Evolutionary conservation across 2,888 invertebrate genomes (phyloP), one percentile per base, ranked within the genome.

Genomic region (Drosophila picticornis): DNA sequence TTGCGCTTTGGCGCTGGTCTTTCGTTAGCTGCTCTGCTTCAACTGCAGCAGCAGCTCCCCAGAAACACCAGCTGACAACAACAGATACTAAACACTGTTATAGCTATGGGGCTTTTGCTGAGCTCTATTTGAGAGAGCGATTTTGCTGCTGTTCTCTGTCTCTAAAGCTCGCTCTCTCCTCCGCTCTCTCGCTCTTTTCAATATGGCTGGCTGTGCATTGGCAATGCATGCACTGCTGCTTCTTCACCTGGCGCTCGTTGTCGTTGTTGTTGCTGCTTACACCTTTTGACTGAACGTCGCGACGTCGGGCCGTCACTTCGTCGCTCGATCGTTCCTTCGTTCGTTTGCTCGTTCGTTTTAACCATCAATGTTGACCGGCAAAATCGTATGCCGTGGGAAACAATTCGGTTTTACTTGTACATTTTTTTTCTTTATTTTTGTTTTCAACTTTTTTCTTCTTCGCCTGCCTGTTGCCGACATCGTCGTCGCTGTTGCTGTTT

Each of bases 381-480:
- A 93, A 86, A 93, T 93, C 93, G 93, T 92, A 93, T 93, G 93
- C 93, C 93, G 93, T 93, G 93, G 93, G 93, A 93, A 93, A 93
- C 93, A 93, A 93, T 93, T 93, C 93, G 93, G 92, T 93, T 93
- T 93, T 93, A 91, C 91, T 92, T 92, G 91, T 91, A 90, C 80
- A 85, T 90, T 84, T 90, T 85, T 86, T 88, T 53, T 36, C 25
- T 46, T 19, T 6, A 80, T 86, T 86, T 25, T 34, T 53, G 7
- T 34, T 25, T 43, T 80, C 77, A 77, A 79, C 68, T 78, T 77
- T 82, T 72, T 70, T 69, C 58, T 81, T 80, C 71, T 72, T 68
- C 57, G 71, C 72, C 72, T 78, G 79, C 81, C 75, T 84, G 73
- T 74, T 80, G 72, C 79, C 72, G 79, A 72, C 82, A 73, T 61